A percentile compares a stretch with the other conserved stretches of the same genome.
These are phyloP conservation scores for Lophura nycthemera DNA, from an alignment of 2,113 vertebrate species.

Conservation along the genomic window DNA sequence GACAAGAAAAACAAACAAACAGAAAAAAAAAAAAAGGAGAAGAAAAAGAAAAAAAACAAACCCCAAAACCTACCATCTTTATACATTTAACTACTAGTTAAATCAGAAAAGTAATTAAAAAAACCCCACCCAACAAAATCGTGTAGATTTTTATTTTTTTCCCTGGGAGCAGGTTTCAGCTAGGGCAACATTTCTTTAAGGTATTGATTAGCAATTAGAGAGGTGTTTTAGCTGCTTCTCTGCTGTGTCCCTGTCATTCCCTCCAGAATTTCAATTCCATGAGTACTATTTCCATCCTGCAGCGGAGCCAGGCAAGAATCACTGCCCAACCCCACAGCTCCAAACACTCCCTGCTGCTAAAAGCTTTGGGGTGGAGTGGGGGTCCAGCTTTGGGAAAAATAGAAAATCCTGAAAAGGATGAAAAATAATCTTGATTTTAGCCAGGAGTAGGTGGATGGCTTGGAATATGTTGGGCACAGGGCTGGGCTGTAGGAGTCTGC, in stretches of 20 bases:
- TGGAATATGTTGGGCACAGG: rapidly evolving
- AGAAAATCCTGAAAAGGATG: background rate
- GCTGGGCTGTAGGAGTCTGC: rapidly evolving
- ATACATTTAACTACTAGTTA: too few relatives aligned
- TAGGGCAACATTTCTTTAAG: conserved; percentile 52
- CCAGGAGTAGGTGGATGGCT: background rate
- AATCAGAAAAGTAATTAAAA: too few relatives aligned
- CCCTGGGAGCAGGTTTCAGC: conserved; percentile 21
- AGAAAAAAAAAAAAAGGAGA: background rate
- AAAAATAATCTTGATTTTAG: background rate
- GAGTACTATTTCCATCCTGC: background rate
- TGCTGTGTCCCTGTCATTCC: background rate
- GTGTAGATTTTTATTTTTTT: background rate
- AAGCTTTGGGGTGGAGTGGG: background rate
- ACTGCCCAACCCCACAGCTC: background rate
- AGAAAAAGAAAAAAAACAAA: too few relatives aligned
- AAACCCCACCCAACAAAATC: too few relatives aligned
- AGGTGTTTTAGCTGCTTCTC: conserved; percentile 55
- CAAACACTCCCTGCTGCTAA: background rate
- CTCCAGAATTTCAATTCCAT: conserved; percentile 37
- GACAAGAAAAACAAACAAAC: background rate
- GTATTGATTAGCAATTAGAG: conserved; percentile 68
- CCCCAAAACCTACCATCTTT: too few relatives aligned
- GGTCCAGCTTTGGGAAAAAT: background rate
- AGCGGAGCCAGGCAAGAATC: background rate